Base-by-base conservation (phyloP, 2,888 invertebrate species). In the Cistogaster globosa region DNA sequence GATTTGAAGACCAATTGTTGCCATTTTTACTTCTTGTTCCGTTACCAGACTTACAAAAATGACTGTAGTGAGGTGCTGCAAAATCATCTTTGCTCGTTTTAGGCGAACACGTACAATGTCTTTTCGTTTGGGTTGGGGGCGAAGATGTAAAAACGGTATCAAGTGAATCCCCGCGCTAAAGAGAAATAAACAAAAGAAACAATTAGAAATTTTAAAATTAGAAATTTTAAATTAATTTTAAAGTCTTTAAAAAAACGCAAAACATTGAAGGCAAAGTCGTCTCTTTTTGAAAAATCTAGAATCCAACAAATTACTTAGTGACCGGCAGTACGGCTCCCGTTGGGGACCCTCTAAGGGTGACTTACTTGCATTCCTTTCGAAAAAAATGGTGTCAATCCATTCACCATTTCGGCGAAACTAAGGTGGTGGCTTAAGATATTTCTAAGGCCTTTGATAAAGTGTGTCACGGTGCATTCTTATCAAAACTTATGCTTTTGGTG, bases 141-240 rank as follows among this genome's bases (percentile, higher is more conserved):
- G 95, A 95, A 69, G 94, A 94, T 62, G 94, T 94, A 86, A 95
- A 95, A 38, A 95, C 94, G 2, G 95, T 95, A 83, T 95, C 95
- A 86, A 95, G 90, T 0, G 95, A 95, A 90, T 95, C 95, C 42
- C 95, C 95, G 88, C 95, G 93, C 95, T 95, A 91, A 1, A 82
- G 81, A 38, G 18, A 14, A 9, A 18, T 14, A 53, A 18, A 53
- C 0, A 9, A 53, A 1, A 6, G n/a, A 16, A 48, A 48, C 45
- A n/a, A 9, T 20, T 2, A 53, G 11, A 53, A 53, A n/a, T 42
- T 42, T 7, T 5, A 32, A 7, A 32, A 32, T 7, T 5, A 32
- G 6, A 32, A 32, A 5, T 32, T 51, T n/a, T n/a, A 2, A 51
- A 51, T 6, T 18, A 51, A 7, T n/a, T 16, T 51, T 18, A 16